phyloP scores from a whole-genome alignment of 1,140 invertebrate genomes.

The Rhyzopertha dominica region DNA sequence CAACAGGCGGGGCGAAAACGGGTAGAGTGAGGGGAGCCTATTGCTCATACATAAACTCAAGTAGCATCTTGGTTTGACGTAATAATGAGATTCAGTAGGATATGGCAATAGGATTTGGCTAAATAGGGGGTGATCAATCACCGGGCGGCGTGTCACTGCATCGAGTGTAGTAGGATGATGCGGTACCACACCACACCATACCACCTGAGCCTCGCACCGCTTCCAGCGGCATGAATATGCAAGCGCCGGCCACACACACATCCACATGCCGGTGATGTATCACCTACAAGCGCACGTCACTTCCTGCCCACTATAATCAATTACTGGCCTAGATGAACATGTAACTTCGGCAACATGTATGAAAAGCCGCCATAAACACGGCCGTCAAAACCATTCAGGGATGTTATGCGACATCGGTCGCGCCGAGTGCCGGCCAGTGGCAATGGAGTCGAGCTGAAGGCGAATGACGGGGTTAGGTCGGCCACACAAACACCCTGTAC shows the following conservation, averaged over 20 bases:
- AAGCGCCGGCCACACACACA: constrained; percentile 22
- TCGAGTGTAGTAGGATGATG: constrained; percentile 24
- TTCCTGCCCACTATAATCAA: constrained; percentile 46
- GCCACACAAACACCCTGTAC: constrained; percentile 4
- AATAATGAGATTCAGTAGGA: constrained; percentile 45
- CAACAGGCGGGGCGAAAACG: constrained; percentile 43
- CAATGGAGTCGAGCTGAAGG: neutral
- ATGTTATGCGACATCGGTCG: neutral
- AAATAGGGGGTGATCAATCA: constrained; percentile 46
- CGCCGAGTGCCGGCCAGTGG: neutral
- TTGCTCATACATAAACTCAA: constrained; percentile 46
- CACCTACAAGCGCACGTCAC: constrained; percentile 45
- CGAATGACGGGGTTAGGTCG: neutral
- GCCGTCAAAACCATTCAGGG: constrained; percentile 30
- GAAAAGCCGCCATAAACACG: constrained; percentile 42
- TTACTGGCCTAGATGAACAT: constrained; percentile 46
- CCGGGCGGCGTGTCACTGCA: constrained; percentile 40
- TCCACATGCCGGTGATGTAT: constrained; percentile 45
- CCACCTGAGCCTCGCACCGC: constrained; percentile 25
- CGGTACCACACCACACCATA: too few relatives aligned
- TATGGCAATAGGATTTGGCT: constrained; percentile 46
- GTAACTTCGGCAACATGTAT: constrained; percentile 43
- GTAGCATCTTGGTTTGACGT: constrained; percentile 46
- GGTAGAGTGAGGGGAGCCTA: constrained; percentile 42
- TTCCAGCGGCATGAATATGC: constrained; percentile 14